Evolutionary conservation across 2,888 invertebrate species (phyloP).

Genomic region (Andrena hattorfiana): DNA sequence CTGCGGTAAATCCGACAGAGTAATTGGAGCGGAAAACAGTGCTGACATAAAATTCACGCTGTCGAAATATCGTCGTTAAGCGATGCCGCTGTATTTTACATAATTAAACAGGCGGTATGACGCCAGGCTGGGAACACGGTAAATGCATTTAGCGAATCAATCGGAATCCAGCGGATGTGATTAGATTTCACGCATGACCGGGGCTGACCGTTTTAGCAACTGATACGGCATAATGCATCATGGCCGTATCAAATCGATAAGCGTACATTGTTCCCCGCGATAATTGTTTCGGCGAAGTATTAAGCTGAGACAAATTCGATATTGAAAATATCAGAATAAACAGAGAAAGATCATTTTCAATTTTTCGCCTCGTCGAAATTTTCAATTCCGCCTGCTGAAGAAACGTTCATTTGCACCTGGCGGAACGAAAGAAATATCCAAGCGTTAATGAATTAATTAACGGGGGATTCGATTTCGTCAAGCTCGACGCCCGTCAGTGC

Average conservation of each 20-base stretch:
- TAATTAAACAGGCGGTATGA: conserved; percentile 45
- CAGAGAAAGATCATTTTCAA: neutral
- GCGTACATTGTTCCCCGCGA: conserved; percentile 29
- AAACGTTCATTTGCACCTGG: neutral
- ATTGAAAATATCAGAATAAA: neutral
- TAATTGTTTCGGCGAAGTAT: conserved; percentile 9
- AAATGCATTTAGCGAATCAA: conserved; percentile 60
- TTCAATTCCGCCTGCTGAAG: neutral
- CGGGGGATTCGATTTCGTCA: neutral
- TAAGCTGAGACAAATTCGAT: neutral
- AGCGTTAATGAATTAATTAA: conserved; percentile 13
- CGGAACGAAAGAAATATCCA: conserved; percentile 7
- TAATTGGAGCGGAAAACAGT: neutral
- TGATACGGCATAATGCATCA: conserved; percentile 46
- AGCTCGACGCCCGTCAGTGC: neutral
- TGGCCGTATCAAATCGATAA: conserved; percentile 36
- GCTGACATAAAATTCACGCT: conserved; percentile 14
- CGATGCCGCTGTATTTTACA: conserved; percentile 38
- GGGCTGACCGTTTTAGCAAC: conserved; percentile 30
- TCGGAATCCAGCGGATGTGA: conserved; percentile 51
- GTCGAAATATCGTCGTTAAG: neutral
- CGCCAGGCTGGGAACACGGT: conserved; percentile 48
- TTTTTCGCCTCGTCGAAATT: neutral
- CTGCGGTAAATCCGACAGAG: neutral
- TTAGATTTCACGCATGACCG: conserved; percentile 53